Conservation (phyloP, 2,888 invertebrate species). For the Agonopterix arenella region DNA sequence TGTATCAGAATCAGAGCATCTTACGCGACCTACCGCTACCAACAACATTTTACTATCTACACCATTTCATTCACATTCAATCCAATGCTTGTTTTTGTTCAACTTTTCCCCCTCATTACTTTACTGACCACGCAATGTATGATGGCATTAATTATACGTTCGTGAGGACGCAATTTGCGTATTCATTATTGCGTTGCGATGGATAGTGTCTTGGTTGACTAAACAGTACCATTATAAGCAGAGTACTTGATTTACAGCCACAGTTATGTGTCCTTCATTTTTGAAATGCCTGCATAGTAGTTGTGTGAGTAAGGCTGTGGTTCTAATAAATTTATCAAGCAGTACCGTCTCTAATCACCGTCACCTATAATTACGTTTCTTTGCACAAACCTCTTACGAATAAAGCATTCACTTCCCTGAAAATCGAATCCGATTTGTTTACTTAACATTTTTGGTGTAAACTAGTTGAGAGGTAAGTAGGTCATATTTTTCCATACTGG, state of each 20-base stretch:
- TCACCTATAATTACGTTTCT: too few species aligned
- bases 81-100: slow-evolving; percentile 35
- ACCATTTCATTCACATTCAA: slow-evolving; percentile 31
- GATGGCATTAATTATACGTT: neutral
- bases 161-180: slow-evolving; percentile 23
- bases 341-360: too few species aligned
- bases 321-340: too few species aligned
- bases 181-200: neutral
- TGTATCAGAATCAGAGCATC: slow-evolving; percentile 33
- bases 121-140: slow-evolving; percentile 28
- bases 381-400: too few species aligned
- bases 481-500: too few species aligned
- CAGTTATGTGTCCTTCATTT: slow-evolving; percentile 52
- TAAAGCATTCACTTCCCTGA: too few species aligned
- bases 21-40: slow-evolving; percentile 29
- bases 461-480: too few species aligned
- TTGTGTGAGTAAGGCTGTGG: too few species aligned
- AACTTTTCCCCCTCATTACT: slow-evolving; percentile 13
- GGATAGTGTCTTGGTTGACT: slow-evolving; percentile 23
- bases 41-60: slow-evolving; percentile 45
- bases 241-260: slow-evolving; percentile 35
- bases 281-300: neutral
- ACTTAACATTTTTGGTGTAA: too few species aligned
- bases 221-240: slow-evolving; percentile 21
- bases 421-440: too few species aligned